Evolutionary conservation across 2,888 invertebrate genomes (phyloP), one percentile per base, ranked within the genome.

Genomic region (Brachyptera putata): DNA sequence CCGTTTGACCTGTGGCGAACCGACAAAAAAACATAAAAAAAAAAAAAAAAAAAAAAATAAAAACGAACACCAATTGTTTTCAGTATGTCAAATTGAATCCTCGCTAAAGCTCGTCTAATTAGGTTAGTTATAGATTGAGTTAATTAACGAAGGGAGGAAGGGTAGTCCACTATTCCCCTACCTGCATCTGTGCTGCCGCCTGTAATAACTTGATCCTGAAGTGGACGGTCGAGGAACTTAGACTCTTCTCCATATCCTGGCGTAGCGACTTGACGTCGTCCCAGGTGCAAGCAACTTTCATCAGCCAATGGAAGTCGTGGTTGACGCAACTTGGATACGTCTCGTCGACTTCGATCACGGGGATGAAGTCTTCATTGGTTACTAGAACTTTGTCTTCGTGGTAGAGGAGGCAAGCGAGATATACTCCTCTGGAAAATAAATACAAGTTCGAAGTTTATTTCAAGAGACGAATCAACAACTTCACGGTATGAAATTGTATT

Each of bases 271-370:
- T 95, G 5, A 95, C 92, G 72, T 97, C 95, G 69, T 96, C 95
- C 98, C 98, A 98, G 0, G 93, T 90, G 73, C 95, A 94, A 0
- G 96, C 91, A 36, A 97, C 88, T 88, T 89, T 70, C 1, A 57
- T 22, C 22, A 98, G 81, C 98, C 98, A 99, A 73, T 97, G 92
- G 75, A 95, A 92, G 76, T 98, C 98, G 63, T 85, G 86, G 73
- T 95, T 88, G 64, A 96, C 85, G 66, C 91, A 90, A 69, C 89
- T 90, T 46, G 95, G 92, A 74, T 93, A 95, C 30, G 91, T 91
- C 76, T 97, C 97, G 73, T 97, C 97, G 55, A 98, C 91, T 78
- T 97, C 96, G 69, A 98, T 90, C 62, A 96, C 92, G 0, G 98
- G 98, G 63, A 98, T 80, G 75, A 93, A 94, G 74, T 99, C 98